A percentile compares a stretch with the other conserved stretches of the same genome.
phyloP scores from a whole-genome alignment of 2,797 vertebrate species.

The Falco columbarius region DNA sequence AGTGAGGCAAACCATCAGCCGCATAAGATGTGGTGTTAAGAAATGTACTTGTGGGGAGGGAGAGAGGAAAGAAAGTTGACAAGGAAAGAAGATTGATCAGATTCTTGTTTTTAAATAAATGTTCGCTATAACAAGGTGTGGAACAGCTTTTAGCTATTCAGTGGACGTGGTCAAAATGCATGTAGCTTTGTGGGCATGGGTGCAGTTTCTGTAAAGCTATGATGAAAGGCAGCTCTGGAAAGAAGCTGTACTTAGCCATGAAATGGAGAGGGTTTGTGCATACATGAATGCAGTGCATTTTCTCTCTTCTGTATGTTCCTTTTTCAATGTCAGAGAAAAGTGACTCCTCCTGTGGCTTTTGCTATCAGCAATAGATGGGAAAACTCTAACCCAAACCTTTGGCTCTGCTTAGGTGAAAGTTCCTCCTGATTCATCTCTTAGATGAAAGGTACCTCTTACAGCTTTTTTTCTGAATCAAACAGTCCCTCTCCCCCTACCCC shows the following conservation, averaged over 20 bases:
- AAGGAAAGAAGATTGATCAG: neutral
- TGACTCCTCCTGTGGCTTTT: neutral
- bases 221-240: neutral
- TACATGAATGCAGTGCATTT: neutral
- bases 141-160: neutral
- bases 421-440: neutral
- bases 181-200: neutral
- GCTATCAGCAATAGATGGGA: neutral
- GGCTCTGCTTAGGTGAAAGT: neutral
- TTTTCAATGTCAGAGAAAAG: neutral
- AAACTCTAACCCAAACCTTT: constrained; percentile 12
- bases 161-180: neutral
- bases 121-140: neutral
- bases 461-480: neutral
- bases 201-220: neutral
- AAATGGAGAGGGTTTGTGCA: neutral
- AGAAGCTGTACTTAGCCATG: neutral
- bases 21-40: neutral
- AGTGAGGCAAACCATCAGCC: neutral
- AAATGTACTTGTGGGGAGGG: neutral
- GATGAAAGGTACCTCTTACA: neutral
- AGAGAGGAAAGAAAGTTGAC: neutral
- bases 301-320: neutral
- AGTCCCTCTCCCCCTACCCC: neutral
- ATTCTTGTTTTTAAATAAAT: neutral